phyloP scores from a whole-genome alignment of 2,797 vertebrate species.

The Crossoptilon crossoptilon region DNA sequence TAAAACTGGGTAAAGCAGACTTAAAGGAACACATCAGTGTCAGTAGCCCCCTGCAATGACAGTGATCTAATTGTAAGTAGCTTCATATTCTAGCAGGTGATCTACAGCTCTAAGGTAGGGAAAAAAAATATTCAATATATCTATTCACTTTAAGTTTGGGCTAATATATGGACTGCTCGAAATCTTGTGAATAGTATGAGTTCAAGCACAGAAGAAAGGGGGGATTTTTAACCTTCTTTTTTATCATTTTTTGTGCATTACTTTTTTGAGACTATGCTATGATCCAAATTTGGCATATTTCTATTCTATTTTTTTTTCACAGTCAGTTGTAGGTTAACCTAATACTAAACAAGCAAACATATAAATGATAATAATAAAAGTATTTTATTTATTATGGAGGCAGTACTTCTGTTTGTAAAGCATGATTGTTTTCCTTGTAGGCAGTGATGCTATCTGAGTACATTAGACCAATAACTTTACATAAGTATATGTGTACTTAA shows the following conservation, averaged over 20 bases:
- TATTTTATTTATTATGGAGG: background rate
- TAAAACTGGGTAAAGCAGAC: background rate
- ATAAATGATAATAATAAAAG: background rate
- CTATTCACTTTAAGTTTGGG: background rate
- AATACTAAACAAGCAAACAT: background rate
- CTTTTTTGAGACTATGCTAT: background rate
- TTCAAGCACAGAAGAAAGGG: rapidly evolving
- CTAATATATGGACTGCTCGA: rapidly evolving
- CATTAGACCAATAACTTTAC: background rate
- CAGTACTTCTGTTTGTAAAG: background rate
- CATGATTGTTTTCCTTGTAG: rapidly evolving
- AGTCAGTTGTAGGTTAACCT: background rate
- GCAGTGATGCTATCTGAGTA: background rate
- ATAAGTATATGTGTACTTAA: background rate
- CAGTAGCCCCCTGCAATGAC: background rate
- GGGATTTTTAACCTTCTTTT: background rate
- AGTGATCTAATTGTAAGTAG: background rate
- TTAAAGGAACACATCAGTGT: background rate
- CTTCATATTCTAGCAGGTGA: background rate
- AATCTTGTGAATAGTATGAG: background rate
- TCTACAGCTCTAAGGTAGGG: background rate
- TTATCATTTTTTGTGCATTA: background rate
- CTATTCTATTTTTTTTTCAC: background rate
- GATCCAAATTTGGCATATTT: background rate
- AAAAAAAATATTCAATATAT: no score